Conservation (phyloP, 2,113 vertebrate genomes). For the Limnothrissa miodon region DNA sequence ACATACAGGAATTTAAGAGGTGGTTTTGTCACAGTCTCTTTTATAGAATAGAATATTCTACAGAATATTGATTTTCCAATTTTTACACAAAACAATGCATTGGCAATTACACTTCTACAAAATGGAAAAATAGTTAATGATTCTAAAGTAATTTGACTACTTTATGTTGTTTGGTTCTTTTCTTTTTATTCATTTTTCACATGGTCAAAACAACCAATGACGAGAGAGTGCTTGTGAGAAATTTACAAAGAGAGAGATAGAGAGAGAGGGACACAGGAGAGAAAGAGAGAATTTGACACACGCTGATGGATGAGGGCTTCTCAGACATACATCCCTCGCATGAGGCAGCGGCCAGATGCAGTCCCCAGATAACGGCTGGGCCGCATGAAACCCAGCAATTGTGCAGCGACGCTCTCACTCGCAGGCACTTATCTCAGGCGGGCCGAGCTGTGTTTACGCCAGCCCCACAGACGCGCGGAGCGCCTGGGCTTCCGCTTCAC, state of each 20-base stretch:
- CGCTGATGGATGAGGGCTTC: not conserved
- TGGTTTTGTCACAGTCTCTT: not conserved
- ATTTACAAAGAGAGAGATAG: not conserved
- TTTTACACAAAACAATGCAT: not conserved
- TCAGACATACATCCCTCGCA: not conserved
- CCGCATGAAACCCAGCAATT: slow-evolving; percentile 53
- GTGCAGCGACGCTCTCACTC: slow-evolving; percentile 49
- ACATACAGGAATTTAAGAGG: not conserved
- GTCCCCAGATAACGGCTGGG: slow-evolving; percentile 7
- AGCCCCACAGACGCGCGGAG: slow-evolving; percentile 57
- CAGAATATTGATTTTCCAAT: not conserved
- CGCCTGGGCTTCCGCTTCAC: slow-evolving; percentile 55
- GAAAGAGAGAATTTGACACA: not conserved
- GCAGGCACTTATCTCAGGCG: slow-evolving; percentile 51
- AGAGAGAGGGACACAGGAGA: not conserved
- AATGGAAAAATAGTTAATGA: not conserved
- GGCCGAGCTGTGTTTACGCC: slow-evolving; percentile 52
- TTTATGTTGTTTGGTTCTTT: not conserved
- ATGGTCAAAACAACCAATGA: not conserved
- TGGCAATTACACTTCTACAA: not conserved
- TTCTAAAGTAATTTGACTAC: not conserved
- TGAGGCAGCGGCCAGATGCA: not conserved
- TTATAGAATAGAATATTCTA: not conserved
- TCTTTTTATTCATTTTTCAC: not conserved
- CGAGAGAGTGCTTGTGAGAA: not conserved